phyloP scores from a whole-genome alignment of 2,888 invertebrate genomes.

The Parthenolecanium corni region DNA sequence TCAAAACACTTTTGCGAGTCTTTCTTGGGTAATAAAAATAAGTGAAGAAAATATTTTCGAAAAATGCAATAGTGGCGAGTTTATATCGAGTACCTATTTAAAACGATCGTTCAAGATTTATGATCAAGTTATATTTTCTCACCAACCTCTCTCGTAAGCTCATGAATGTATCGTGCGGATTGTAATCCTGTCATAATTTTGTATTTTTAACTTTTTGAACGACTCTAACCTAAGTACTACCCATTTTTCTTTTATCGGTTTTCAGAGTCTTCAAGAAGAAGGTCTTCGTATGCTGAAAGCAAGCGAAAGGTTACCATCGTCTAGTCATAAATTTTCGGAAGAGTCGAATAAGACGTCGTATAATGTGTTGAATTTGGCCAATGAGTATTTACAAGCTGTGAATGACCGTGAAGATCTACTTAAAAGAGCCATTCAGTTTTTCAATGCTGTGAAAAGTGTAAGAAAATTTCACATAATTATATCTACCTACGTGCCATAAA shows the following conservation, averaged over 20 bases:
- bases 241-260: slow-evolving; percentile 1
- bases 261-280: slow-evolving; percentile 55
- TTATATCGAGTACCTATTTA: no score
- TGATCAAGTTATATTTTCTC: no score
- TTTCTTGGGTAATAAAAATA: no score
- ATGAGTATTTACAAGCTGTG: slow-evolving; percentile 57
- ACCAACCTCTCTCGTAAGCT: no score
- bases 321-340: slow-evolving; percentile 58
- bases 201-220: slow-evolving; percentile 1
- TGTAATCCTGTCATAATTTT: no score
- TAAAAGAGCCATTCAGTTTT: slow-evolving; percentile 57
- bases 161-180: no score
- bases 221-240: no score
- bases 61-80: no score
- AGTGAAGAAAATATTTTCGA: no score
- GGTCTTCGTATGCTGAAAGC: slow-evolving; percentile 64
- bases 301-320: slow-evolving; percentile 59
- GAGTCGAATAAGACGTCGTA: slow-evolving; percentile 56
- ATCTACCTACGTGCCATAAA: not conserved
- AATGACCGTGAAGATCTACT: slow-evolving; percentile 58
- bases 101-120: no score
- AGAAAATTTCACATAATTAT: slow-evolving; percentile 33
- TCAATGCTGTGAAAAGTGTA: slow-evolving; percentile 55
- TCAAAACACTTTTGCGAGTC: no score
- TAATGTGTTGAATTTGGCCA: slow-evolving; percentile 50